These are phyloP conservation scores for Geotrypetes seraphini DNA, from an alignment of 2,797 vertebrate genomes.

Conservation along the genomic window DNA sequence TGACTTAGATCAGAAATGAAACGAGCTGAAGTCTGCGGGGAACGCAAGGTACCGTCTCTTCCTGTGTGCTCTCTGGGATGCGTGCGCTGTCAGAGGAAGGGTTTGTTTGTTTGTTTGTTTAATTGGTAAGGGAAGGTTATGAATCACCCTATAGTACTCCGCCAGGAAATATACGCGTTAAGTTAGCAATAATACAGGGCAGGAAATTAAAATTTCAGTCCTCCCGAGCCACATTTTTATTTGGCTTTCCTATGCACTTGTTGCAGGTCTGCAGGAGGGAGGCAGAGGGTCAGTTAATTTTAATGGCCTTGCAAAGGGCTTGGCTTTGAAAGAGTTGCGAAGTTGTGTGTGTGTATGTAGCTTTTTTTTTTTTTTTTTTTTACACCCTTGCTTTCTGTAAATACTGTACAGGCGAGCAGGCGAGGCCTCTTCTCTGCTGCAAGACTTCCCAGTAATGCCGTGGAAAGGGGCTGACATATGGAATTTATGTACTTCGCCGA, in stretches of 20 bases:
- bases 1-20: too few species aligned
- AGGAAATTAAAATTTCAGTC: not conserved
- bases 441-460: slow-evolving; percentile 20
- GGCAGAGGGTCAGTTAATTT: slow-evolving; percentile 39
- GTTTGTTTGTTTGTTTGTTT: too few species aligned
- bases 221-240: slow-evolving; percentile 19
- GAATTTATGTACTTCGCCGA: too few species aligned
- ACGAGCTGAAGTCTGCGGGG: too few species aligned
- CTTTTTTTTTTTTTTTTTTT: slow-evolving; percentile 2
- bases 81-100: too few species aligned
- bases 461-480: not conserved
- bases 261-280: slow-evolving; percentile 54
- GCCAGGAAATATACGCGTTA: too few species aligned
- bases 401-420: slow-evolving; percentile 13
- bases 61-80: too few species aligned
- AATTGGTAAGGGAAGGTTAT: too few species aligned
- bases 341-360: too few species aligned
- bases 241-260: slow-evolving; percentile 49
- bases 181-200: not conserved
- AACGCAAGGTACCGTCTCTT: too few species aligned
- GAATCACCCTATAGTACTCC: too few species aligned
- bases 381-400: slow-evolving; percentile 28
- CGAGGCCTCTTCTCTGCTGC: slow-evolving; percentile 27
- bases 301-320: slow-evolving; percentile 30
- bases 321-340: slow-evolving; percentile 25